Percentiles rank a stretch among this genome's conserved stretches.
These are phyloP conservation scores for Champsocephalus esox DNA, from an alignment of 2,797 vertebrate genomes.

Conservation along the genomic window DNA sequence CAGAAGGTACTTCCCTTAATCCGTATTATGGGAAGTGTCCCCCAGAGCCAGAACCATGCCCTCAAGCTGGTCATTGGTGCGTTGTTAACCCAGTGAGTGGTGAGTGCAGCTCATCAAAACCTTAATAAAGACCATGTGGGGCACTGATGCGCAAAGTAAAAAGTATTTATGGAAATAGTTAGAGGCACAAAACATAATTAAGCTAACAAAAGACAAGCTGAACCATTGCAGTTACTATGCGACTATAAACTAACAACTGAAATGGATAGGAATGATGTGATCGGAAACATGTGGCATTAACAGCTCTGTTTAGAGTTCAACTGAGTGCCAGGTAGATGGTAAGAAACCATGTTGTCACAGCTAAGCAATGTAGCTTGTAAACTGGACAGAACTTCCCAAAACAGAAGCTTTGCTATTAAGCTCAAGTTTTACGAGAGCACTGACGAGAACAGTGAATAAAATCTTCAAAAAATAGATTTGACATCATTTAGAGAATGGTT, in stretches of 20 bases:
- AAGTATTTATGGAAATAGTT: slow-evolving; percentile 30
- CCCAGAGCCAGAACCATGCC: slow-evolving; percentile 49
- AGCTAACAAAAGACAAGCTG: background rate
- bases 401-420: slow-evolving; percentile 2
- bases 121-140: slow-evolving; percentile 55
- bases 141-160: slow-evolving; percentile 12
- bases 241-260: slow-evolving; percentile 5
- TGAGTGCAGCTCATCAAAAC: slow-evolving; percentile 53
- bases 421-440: background rate
- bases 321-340: background rate
- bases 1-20: slow-evolving; percentile 64
- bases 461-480: too few relatives aligned
- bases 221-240: background rate
- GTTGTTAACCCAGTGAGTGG: slow-evolving; percentile 44
- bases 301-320: background rate
- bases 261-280: slow-evolving; percentile 4
- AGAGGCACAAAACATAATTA: slow-evolving; percentile 14
- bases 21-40: slow-evolving; percentile 63
- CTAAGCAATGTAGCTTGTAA: slow-evolving; percentile 10
- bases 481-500: too few relatives aligned
- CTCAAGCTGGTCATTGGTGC: slow-evolving; percentile 35
- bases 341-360: slow-evolving; percentile 4
- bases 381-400: background rate
- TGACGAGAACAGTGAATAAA: background rate
- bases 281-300: slow-evolving; percentile 4